Evolutionary conservation across 2,797 vertebrate species (phyloP).

Genomic region (Rhinichthys osculus): DNA sequence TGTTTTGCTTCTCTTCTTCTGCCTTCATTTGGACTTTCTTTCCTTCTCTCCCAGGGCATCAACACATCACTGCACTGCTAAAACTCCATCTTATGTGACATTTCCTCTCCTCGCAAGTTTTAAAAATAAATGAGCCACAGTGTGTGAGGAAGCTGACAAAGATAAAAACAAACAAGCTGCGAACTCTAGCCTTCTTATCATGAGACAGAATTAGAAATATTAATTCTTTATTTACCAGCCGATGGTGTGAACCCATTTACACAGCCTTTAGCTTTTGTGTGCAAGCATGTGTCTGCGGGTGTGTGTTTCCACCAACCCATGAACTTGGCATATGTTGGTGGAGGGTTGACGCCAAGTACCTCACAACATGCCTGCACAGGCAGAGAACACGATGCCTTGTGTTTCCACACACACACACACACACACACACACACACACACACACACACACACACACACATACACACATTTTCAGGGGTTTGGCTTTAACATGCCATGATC

Average conservation of each 20-base stretch:
- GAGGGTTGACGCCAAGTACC: constrained; percentile 47
- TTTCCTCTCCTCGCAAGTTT: constrained; percentile 54
- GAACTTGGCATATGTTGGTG: constrained; percentile 48
- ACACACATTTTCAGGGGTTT: constrained; percentile 49
- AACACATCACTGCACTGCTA: constrained; percentile 51
- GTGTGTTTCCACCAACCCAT: constrained; percentile 38
- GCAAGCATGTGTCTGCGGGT: constrained; percentile 18
- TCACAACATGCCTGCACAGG: constrained; percentile 52
- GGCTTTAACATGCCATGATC: constrained; percentile 34
- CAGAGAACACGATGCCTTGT: constrained; percentile 44
- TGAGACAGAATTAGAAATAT: constrained; percentile 51
- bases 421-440: constrained; percentile 40
- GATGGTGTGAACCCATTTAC: constrained; percentile 23
- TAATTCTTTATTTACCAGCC: constrained; percentile 60
- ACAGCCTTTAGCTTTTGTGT: constrained; percentile 26
- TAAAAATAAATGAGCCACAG: constrained; percentile 60
- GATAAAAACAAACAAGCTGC: constrained; percentile 34
- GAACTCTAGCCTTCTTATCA: constrained; percentile 49
- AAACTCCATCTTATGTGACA: constrained; percentile 59
- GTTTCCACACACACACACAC: constrained; percentile 32
- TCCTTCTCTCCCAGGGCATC: constrained; percentile 38
- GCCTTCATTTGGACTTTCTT: constrained; percentile 24
- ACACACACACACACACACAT: constrained; percentile 19
- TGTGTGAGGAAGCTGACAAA: constrained; percentile 50
- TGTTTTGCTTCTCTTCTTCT: constrained; percentile 23